phyloP scores from a whole-genome alignment of 2,113 vertebrate genomes.

The Onychorhynchus coronatus region DNA sequence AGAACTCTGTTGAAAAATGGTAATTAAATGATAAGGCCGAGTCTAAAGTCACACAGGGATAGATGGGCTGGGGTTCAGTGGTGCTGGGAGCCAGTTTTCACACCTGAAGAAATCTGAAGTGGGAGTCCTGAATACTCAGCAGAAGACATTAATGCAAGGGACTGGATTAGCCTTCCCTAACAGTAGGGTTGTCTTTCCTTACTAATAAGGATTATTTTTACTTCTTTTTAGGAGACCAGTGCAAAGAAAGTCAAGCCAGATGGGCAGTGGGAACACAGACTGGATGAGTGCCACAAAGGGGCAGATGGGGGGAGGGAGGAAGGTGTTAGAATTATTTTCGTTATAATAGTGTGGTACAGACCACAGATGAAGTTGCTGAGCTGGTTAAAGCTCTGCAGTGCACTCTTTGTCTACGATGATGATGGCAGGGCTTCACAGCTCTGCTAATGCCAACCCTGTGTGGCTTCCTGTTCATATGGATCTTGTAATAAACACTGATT shows the following conservation, averaged over 20 bases:
- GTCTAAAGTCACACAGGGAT: not conserved
- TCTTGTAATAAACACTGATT: not conserved
- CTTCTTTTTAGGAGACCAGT: not conserved
- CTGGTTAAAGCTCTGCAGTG: not conserved
- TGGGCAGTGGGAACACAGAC: not conserved
- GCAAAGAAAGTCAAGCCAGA: not conserved
- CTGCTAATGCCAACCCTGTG: not conserved
- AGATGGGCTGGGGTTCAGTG: not conserved
- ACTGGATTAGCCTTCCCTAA: not conserved
- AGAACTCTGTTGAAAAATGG: not conserved
- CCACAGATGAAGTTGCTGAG: not conserved
- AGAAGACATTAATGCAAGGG: not conserved
- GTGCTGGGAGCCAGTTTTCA: not conserved
- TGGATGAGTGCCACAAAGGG: not conserved
- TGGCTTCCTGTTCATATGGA: not conserved
- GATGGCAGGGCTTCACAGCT: not conserved
- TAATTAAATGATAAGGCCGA: not conserved
- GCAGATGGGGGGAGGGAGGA: not conserved
- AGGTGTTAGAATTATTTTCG: not conserved
- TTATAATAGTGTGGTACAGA: not conserved
- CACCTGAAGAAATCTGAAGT: not conserved
- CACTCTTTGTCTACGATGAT: not conserved
- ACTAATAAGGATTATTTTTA: not conserved
- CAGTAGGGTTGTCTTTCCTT: not conserved
- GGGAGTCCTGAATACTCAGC: not conserved